phyloP scores from a whole-genome alignment of 1,140 invertebrate genomes.

The Drosophila ironensis region DNA sequence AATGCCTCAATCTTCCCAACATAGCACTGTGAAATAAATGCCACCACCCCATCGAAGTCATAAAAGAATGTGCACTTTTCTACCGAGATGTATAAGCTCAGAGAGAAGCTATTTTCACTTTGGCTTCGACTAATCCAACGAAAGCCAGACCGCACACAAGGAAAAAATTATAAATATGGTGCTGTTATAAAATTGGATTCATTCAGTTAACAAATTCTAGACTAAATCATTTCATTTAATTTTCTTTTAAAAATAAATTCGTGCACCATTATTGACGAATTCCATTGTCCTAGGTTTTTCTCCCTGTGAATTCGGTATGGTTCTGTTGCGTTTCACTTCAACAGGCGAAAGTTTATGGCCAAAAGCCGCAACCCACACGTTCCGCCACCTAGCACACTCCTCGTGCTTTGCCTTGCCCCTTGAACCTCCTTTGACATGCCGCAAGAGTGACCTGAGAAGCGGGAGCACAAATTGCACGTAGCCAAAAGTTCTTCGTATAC shows the following conservation, averaged over 20 bases:
- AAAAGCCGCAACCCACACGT: conserved; percentile 66
- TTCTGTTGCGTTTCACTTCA: conserved; percentile 49
- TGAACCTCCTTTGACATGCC: conserved; percentile 34
- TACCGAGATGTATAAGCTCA: conserved; percentile 13
- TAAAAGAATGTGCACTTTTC: conserved; percentile 6
- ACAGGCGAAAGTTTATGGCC: conserved; percentile 73
- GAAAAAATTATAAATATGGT: neutral
- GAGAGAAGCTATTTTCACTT: conserved; percentile 21
- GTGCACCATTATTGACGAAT: too few species aligned
- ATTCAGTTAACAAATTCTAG: too few species aligned
- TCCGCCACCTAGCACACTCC: conserved; percentile 10
- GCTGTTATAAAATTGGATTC: neutral
- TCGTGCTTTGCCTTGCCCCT: too few species aligned
- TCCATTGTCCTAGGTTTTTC: conserved; percentile 1
- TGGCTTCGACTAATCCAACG: conserved; percentile 3
- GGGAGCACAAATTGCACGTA: conserved; percentile 76
- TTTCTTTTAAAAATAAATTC: too few species aligned
- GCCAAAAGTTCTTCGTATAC: conserved; percentile 63
- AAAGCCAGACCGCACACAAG: neutral
- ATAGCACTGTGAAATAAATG: neutral
- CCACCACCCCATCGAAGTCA: neutral
- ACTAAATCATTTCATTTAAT: too few species aligned
- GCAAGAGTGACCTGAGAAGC: conserved; percentile 59
- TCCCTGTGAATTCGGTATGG: conserved; percentile 7
- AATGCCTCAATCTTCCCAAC: conserved; percentile 13